phyloP scores from a whole-genome alignment of 1,140 invertebrate genomes.

The Calosoma granatense region DNA sequence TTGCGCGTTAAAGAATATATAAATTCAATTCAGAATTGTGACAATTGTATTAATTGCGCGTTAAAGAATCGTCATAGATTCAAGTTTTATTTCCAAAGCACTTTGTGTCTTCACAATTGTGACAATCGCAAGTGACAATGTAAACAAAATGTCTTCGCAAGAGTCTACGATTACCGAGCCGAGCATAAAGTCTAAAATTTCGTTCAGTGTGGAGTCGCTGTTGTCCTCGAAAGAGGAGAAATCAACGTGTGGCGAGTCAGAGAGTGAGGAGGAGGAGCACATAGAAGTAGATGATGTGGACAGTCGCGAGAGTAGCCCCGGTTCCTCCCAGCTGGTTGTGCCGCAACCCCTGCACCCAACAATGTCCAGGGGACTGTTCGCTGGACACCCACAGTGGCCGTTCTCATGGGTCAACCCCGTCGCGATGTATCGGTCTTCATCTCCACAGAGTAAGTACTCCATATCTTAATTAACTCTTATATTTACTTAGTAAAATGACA shows the following conservation, averaged over 20 bases:
- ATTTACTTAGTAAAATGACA: no score
- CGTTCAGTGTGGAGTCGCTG: constrained; percentile 34
- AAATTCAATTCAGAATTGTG: no score
- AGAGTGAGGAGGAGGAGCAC: constrained; percentile 23
- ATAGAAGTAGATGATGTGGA: constrained; percentile 30
- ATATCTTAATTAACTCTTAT: not conserved
- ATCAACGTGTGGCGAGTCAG: constrained; percentile 8
- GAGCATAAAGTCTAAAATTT: constrained; percentile 30
- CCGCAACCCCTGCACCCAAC: constrained; percentile 34
- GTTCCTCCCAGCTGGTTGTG: constrained; percentile 26
- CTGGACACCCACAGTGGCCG: constrained; percentile 26
- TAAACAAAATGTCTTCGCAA: not conserved
- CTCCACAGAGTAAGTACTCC: constrained; percentile 23
- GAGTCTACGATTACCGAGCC: constrained; percentile 17
- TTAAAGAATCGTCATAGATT: no score
- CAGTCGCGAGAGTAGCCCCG: constrained; percentile 29
- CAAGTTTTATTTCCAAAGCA: no score
- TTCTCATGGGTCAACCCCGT: constrained; percentile 26
- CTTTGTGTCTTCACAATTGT: no score
- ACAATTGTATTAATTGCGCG: no score
- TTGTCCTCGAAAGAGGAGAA: constrained; percentile 18
- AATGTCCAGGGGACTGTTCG: constrained; percentile 23
- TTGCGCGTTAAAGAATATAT: no score
- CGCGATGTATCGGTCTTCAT: constrained; percentile 25
- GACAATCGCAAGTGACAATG: no score